Base-by-base conservation (phyloP, 2,113 vertebrate genomes). In the Oreochromis spilurus region DNA sequence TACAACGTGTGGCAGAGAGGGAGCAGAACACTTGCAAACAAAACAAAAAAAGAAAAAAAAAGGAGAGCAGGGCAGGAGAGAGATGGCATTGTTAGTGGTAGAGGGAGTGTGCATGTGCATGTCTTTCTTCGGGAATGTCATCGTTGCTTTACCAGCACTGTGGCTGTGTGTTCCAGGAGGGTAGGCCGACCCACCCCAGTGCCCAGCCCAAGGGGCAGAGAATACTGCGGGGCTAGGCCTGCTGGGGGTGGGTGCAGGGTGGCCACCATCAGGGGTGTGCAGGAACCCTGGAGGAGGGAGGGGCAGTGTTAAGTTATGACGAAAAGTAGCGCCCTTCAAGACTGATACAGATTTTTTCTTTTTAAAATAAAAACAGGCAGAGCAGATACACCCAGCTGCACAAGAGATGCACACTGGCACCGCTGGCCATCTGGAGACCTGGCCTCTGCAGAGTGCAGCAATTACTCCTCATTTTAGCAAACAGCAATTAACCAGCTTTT, bases 231-330 rank as follows among this genome's bases (percentile, higher is more conserved):
- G 86, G 97, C 97, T 97, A 99, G 96, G 96, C 98, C 97, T 96
- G 98, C 97, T 96, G 98, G 96, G 97, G 98, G 97, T 95, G 98
- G 98, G 97, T 99, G 98, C 95, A 99, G 97, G 96, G 98, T 99
- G 97, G 98, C 98, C 97, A 99, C 98, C 98, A 99, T 99, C 98
- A 99, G 97, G 96, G 98, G 98, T 94, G 98, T 99, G 95, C 98
- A 99, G 98, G 98, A 99, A 97, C 98, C 98, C 98, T 99, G 97
- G 95, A 98, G 97, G 92, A 96, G 96, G 92, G 48, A 78, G 87
- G 90, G 92, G 91, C 43, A 93, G 88, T 14, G 88, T 96, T 93
- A 96, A 85, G 90, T 83, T 78, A 87, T 7, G 82, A 86, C 45
- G 81, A 84, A 85, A 82, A 84, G 85, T 54, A 82, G 85, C 4